Base-by-base conservation (phyloP, 2,113 vertebrate species). In the Cheilinus undulatus region DNA sequence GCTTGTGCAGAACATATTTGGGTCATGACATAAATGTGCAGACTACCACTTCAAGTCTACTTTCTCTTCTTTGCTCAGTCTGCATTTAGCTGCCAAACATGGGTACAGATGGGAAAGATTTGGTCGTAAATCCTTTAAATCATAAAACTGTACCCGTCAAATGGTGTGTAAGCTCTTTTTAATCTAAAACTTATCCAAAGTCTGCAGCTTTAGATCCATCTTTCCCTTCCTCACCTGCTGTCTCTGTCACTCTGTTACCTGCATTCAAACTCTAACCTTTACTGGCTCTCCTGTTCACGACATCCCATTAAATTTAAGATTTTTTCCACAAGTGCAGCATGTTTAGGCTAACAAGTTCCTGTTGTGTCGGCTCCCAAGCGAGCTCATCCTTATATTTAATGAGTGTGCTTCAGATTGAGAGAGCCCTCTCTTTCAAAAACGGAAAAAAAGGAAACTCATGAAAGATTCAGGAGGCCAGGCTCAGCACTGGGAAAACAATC, bases 391-490 rank as follows among this genome's bases (percentile, higher is more conserved):
- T 82, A 78, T 64, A 77, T 85, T 88, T 85, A 90, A 89, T 84
- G 83, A 88, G 83, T 40, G 45, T 69, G 51, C 46, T 65, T 86
- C 48, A 69, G 43, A 76, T 70, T 62, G 72, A 75, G 61, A 81
- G 52, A 64, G 65, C 42, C 28, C 43, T 38, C 53, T 45, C 59
- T 62, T 63, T 62, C 5, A 23, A 38, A 62, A 53, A 34, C 20
- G 26, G 59, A 23, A 43, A 48, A 73, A 70, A 76, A 75, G 54
- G 27, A 9, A 11, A 12, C 78, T 84, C 76, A 91, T 92, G 84
- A 91, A 91, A 87, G 51, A 91, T 92, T 90, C 88, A 92, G 51
- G 12, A 83, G 78, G 75, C 78, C 49, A 43, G 78, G 52, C 76
- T 80, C 56, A 53, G 85, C 43, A 23, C 54, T 74, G 85, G 80